Conservation (phyloP, 2,888 invertebrate genomes). For the Drosophila helvetica region DNA sequence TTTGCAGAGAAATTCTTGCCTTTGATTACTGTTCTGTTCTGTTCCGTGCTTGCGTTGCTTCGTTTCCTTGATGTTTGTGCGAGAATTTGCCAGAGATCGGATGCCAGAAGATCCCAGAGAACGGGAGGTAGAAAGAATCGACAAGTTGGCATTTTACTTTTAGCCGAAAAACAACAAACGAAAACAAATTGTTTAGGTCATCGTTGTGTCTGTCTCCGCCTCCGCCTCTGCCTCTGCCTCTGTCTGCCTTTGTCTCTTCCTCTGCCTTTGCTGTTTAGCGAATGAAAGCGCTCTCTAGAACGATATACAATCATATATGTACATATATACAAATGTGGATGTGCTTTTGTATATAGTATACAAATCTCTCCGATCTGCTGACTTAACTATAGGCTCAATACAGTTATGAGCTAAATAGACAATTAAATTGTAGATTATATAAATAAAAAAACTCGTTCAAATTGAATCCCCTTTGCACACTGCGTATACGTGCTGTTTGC, state of each 20-base stretch:
- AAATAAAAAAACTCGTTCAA: constrained; percentile 23
- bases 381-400: neutral
- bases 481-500: constrained; percentile 48
- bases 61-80: constrained; percentile 43
- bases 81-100: constrained; percentile 47
- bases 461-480: constrained; percentile 15
- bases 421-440: constrained; percentile 25
- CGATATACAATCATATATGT: constrained; percentile 7
- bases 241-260: neutral
- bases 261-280: neutral
- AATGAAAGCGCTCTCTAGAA: neutral
- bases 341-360: neutral
- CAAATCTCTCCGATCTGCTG: constrained; percentile 8
- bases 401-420: constrained; percentile 28
- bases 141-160: constrained; percentile 75
- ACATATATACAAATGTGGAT: constrained; percentile 17
- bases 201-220: constrained; percentile 44
- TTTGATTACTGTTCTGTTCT: constrained; percentile 41
- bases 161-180: constrained; percentile 44
- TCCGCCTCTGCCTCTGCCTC: neutral
- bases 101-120: constrained; percentile 18
- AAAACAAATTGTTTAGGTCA: constrained; percentile 71
- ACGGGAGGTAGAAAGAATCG: constrained; percentile 23
- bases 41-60: constrained; percentile 1
- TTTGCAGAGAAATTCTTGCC: constrained; percentile 32